Conservation (phyloP, 2,113 vertebrate genomes). For the Cairina moschata region DNA sequence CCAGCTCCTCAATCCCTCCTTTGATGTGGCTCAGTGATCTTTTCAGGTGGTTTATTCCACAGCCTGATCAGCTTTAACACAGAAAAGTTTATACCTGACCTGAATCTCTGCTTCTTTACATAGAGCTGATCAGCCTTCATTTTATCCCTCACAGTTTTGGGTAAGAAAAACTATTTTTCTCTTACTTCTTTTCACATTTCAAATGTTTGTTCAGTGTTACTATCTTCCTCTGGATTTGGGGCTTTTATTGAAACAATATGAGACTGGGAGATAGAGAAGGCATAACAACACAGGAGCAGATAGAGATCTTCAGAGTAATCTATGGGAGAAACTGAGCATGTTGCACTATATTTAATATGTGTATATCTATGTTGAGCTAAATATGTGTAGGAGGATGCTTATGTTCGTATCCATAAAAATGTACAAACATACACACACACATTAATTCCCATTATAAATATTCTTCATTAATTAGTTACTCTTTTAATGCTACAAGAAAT, state of each 20-base stretch:
- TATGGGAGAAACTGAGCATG: neutral
- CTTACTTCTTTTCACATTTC: neutral
- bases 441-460: neutral
- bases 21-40: conserved; percentile 39
- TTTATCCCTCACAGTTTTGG: neutral
- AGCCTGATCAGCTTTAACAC: conserved; percentile 6
- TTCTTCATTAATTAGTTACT: neutral
- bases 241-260: neutral
- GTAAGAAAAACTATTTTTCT: neutral
- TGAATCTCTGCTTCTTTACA: conserved; percentile 38
- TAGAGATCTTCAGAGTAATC: neutral
- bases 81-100: conserved; percentile 22
- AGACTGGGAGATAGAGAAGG: neutral
- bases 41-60: conserved; percentile 35
- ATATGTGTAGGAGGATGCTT: neutral
- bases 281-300: neutral
- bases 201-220: neutral
- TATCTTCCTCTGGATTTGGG: neutral
- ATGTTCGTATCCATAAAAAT: neutral
- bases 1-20: neutral
- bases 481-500: neutral
- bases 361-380: neutral
- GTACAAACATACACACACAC: neutral
- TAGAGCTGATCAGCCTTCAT: neutral
- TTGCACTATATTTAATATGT: neutral